Conservation (phyloP, 64 coral and sea anemone genomes). For the Montipora cactus region DNA sequence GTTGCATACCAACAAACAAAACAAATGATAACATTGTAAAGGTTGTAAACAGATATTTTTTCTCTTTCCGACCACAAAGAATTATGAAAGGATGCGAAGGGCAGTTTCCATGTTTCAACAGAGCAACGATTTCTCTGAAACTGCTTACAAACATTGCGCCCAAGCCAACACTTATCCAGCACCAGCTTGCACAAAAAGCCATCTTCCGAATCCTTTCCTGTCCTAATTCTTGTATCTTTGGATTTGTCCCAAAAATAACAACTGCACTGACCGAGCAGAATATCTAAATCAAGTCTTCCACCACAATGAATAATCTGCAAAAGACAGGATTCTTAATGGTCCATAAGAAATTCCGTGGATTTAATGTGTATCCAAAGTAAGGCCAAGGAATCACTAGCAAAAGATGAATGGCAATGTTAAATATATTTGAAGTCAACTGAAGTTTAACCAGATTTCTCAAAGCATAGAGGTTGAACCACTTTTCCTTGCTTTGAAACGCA, state of each 20-base stretch:
- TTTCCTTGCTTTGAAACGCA: neutral
- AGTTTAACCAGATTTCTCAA: neutral
- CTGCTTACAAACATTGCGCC: neutral
- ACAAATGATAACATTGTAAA: neutral
- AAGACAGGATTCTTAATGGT: neutral
- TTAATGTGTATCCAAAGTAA: slow-evolving; percentile 5
- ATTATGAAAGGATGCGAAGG: slow-evolving; percentile 9
- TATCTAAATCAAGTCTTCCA: neutral
- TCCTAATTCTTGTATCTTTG: neutral
- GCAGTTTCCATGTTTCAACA: slow-evolving; percentile 6
- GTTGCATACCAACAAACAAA: neutral
- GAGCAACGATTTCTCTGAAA: neutral
- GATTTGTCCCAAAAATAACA: slow-evolving; percentile 30
- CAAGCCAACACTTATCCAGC: neutral
- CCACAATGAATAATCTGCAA: slow-evolving; percentile 15
- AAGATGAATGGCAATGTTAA: neutral
- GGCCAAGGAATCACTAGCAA: slow-evolving; percentile 17
- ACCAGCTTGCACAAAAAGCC: neutral
- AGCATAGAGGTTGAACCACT: neutral
- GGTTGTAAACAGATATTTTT: neutral
- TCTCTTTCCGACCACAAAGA: neutral
- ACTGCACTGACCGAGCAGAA: slow-evolving; percentile 3
- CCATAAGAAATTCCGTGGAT: slow-evolving; percentile 27
- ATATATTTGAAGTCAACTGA: neutral
- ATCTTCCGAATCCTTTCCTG: slow-evolving; percentile 14